Base-by-base conservation (phyloP, 2,113 vertebrate genomes). In the Gobius niger region DNA sequence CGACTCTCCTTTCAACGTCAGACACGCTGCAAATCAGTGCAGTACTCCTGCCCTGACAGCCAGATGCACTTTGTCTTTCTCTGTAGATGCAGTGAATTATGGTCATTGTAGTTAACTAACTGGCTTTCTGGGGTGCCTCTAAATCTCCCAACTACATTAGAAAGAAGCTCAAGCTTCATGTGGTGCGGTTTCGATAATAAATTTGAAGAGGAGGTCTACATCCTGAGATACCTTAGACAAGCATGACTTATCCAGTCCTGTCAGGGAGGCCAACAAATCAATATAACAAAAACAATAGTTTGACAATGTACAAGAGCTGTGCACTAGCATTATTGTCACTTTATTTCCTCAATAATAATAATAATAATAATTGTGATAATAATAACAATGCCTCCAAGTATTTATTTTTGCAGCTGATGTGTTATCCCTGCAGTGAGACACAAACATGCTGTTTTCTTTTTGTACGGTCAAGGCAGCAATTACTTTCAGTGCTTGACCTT, bases 401-500 rank as follows among this genome's bases (percentile, higher is more conserved):
- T 34, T 34, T 34, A 34, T 64, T 10, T 1, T 52, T 41, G 79
- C 64, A 73, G 68, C 76, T 78, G 73, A 81, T 72, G 82, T 65
- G 68, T 78, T 64, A 65, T 65, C 70, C 67, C 66, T 65, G 57
- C 24, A 24, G 66, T 61, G 72, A 50, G 54, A 76, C 53, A 52
- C 81, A 83, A 83, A 82, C 72, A 75, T 67, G 70, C 59, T 80
- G 73, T 77, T 80, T 77, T 76, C 56, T 68, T 66, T 78, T 77
- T 73, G 67, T 77, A 76, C 68, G 42, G 73, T 80, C 75, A 87
- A 67, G 82, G 56, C 69, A 68, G 69, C 80, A 80, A 88, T 90
- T 85, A 83, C 76, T 73, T 86, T 82, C 61, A 52, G 67, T 70
- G 18, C 64, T 68, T 74, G 80, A 80, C 69, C 76, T 80, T 85